Evolutionary conservation across 2,888 invertebrate genomes (phyloP), one percentile per base, ranked within the genome.

Genomic region (Drosophila hamatofila): DNA sequence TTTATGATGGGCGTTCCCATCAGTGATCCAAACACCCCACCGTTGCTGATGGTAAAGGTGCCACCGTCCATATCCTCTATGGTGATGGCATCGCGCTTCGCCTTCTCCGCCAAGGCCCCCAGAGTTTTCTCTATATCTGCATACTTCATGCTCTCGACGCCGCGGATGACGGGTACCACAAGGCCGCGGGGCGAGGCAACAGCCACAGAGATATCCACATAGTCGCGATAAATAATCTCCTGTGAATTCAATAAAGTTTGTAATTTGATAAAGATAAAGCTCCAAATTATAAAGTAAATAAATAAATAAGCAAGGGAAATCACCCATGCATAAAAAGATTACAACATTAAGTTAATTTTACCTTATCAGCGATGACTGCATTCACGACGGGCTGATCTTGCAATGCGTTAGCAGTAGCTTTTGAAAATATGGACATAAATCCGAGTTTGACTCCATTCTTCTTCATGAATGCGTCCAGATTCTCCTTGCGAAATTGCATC

Each of bases 31-130:
- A 99, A 99, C 0, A 99, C 99, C 12, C 99, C 99, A 18, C 99
- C 99, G 91, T 99, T 99, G 91, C 98, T 98, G 90, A 99, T 98
- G 21, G 99, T 99, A 92, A 99, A 99, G 4, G 99, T 99, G 35
- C 99, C 99, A 25, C 99, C 99, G 90, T 99, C 99, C 99, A 99
- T 99, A 91, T 99, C 99, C 93, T 99, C 99, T 51, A 99, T 96
- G 0, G 99, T 98, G 82, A 99, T 94, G 82, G 94, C 94, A 80
- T 97, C 98, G 78, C 95, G 95, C 78, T 96, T 95, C 0, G 99
- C 99, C 93, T 98, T 99, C 78, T 97, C 98, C 5, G 98, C 98
- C 60, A 99, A 93, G 0, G 95, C 97, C 62, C 95, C 96, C 73
- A 99, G 95, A 2, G 96, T 96, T 82, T 96, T 94, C 94, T 99